A percentile compares a stretch with the other conserved stretches of the same genome.
Evolutionary conservation across 2,113 vertebrate species (phyloP).

Genomic region (Fukomys damarensis): DNA sequence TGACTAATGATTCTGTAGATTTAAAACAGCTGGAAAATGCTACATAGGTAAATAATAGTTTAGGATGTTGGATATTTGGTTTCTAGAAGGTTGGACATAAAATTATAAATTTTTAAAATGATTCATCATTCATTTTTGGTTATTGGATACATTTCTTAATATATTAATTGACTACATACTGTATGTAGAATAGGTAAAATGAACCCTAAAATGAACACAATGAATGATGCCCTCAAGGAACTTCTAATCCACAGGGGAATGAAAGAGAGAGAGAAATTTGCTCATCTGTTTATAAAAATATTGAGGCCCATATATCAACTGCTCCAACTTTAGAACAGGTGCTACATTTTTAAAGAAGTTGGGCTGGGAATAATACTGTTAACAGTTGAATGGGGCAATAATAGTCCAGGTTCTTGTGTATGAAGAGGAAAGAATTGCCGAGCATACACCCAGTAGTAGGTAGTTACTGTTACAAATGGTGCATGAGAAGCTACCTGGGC

Average conservation of each 20-base stretch:
- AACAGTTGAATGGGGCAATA: not conserved
- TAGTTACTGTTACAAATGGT: too few species aligned
- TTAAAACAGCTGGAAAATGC: slow-evolving; percentile 49
- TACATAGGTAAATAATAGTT: not conserved
- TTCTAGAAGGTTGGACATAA: slow-evolving; percentile 16
- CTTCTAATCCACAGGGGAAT: not conserved
- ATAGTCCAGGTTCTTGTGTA: not conserved
- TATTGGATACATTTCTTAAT: not conserved
- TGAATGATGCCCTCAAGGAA: not conserved
- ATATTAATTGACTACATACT: not conserved
- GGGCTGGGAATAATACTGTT: not conserved
- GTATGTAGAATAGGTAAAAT: not conserved
- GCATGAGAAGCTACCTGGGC: too few species aligned
- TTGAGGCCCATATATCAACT: not conserved
- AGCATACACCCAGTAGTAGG: not conserved
- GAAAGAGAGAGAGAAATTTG: not conserved
- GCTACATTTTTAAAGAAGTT: slow-evolving; percentile 6
- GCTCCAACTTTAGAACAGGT: slow-evolving; percentile 7
- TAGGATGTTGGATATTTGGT: not conserved
- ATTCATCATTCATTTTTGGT: slow-evolving; percentile 25
- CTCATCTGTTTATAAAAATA: not conserved
- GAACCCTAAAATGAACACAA: not conserved
- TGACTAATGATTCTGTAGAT: not conserved
- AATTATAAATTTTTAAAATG: slow-evolving; percentile 17
- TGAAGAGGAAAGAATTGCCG: not conserved